Evolutionary conservation across 2,888 invertebrate species (phyloP), one percentile per base, ranked within the genome.

Genomic region (Tethea ocularis): DNA sequence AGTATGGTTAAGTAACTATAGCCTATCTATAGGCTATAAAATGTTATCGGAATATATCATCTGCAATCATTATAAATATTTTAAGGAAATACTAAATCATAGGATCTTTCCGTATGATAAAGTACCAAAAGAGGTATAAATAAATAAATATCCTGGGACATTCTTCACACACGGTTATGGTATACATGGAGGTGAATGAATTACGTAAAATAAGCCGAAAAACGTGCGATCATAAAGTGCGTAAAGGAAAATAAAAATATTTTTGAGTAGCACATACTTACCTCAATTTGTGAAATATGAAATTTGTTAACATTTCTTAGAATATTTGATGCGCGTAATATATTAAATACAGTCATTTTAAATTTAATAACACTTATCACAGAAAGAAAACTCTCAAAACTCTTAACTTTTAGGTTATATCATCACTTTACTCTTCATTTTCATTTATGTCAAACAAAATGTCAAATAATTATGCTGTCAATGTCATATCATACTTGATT

Each of bases 321-420:
- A 58, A 82, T 59, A 65, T 82, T 85, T 54, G 78, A 62, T 63
- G 84, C 64, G 56, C 89, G 84, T 64, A 86, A 72, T 59, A 89
- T 68, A 69, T 85, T 89, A 58, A 81, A 71, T 68, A 91, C 78
- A 36, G 92, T 89, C 91, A 92, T 92, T 74, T 72, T 88, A 52
- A 51, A 60, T 55, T 56, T 63, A 58, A 62, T 63, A n/a, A n/a
- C n/a, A n/a, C n/a, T n/a, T 66, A 66, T 67, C 80, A 81, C 75
- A 80, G 80, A 80, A 75, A n/a, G 76, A 74, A 75, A 52, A 55
- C 66, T 69, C 67, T 71, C 56, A 57, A 58, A 66, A 69, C 68
- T 70, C 56, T 57, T 58, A 51, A 67, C 63, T 75, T 75, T 71
- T 61, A 80, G 82, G 81, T 83, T 82, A 83, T 58, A 46, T 38